phyloP scores from a whole-genome alignment of 37 sponge, comb jelly and placozoan species.

The Aplysina aerophoba region DNA sequence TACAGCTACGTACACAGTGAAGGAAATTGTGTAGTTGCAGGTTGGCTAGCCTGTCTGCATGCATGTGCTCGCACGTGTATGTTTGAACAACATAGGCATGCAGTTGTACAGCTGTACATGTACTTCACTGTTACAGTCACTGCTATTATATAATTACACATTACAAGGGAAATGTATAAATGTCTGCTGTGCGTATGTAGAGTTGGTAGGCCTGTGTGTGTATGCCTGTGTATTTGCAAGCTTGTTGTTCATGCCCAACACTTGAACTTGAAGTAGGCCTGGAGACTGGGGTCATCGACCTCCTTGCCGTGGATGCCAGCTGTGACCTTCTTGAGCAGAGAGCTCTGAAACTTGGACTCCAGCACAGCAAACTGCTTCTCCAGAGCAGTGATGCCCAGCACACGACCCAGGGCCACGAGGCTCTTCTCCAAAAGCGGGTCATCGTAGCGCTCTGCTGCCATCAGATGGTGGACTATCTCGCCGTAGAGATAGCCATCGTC shows the following conservation, averaged over 20 bases:
- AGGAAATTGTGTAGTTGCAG: too few relatives aligned
- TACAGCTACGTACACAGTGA: too few relatives aligned
- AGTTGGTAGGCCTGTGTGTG: too few relatives aligned
- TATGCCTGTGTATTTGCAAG: too few relatives aligned
- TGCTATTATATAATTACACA: too few relatives aligned
- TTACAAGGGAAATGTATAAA: too few relatives aligned
- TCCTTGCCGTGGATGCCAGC: constrained; percentile 87
- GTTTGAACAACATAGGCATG: too few relatives aligned
- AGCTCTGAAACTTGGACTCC: constrained; percentile 89
- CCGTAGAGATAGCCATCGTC: constrained; percentile 97
- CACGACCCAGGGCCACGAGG: constrained; percentile 83
- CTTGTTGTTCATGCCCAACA: constrained; percentile 70
- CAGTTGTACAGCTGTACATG: too few relatives aligned
- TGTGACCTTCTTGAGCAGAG: constrained; percentile 79
- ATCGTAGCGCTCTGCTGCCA: constrained; percentile 81
- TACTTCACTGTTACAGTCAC: too few relatives aligned
- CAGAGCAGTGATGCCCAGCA: constrained; percentile 87
- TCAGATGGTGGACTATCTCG: constrained; percentile 88
- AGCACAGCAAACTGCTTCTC: constrained; percentile 85
- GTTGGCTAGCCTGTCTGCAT: too few relatives aligned
- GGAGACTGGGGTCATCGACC: constrained; percentile 79
- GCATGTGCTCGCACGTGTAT: too few relatives aligned
- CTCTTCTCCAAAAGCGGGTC: constrained; percentile 68
- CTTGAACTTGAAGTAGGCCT: constrained; percentile 96
- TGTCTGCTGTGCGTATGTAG: too few relatives aligned